Conservation (phyloP, 2,888 invertebrate species). For the Hetaerina titia region DNA sequence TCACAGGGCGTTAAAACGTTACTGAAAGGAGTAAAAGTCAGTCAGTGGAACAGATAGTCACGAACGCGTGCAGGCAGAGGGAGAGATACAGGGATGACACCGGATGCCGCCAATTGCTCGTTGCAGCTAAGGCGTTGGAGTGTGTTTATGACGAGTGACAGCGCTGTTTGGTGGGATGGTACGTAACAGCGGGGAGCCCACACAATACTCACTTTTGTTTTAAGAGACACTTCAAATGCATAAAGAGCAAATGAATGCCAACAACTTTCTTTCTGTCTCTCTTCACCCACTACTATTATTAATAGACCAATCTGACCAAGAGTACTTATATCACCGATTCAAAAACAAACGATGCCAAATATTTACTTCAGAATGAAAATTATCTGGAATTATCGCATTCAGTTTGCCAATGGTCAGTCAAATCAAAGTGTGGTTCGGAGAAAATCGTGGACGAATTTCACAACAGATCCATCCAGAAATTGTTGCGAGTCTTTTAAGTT, state of each 20-base stretch:
- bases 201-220: background rate
- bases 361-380: background rate
- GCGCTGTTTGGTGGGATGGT: background rate
- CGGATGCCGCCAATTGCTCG: conserved; percentile 49
- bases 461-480: too few relatives aligned
- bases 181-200: background rate
- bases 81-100: background rate
- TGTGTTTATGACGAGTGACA: background rate
- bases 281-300: background rate
- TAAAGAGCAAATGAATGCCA: background rate
- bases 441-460: too few relatives aligned
- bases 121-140: background rate
- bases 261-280: background rate
- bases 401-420: too few relatives aligned
- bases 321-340: background rate
- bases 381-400: too few relatives aligned
- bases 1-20: background rate
- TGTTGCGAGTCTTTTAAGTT: too few relatives aligned
- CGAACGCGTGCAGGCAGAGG: background rate
- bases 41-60: conserved; percentile 27
- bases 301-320: background rate
- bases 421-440: too few relatives aligned
- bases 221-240: background rate
- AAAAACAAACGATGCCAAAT: background rate
- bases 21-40: background rate